Percentiles rank a stretch among this genome's conserved stretches.
Conservation (phyloP, 2,113 vertebrate species). For the Eonycteris spelaea region DNA sequence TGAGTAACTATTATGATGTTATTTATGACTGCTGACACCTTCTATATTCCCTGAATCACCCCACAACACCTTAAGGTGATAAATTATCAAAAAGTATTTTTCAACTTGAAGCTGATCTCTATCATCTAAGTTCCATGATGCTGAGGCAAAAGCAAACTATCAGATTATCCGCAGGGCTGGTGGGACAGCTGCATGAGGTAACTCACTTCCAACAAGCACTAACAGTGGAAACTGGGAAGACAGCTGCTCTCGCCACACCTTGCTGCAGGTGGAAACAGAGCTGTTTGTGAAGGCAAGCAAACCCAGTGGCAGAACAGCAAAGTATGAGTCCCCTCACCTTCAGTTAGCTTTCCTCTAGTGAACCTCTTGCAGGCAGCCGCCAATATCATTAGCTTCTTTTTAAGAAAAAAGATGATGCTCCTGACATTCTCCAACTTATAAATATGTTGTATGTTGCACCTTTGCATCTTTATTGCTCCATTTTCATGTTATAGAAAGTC, state of each 20-base stretch:
- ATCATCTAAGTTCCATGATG: not conserved
- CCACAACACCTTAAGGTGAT: not conserved
- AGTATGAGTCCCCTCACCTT: not conserved
- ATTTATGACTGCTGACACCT: not conserved
- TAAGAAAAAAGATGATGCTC: not conserved
- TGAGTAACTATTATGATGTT: not conserved
- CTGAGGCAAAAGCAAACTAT: not conserved
- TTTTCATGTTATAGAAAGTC: not conserved
- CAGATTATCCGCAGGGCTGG: not conserved
- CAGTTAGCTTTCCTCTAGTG: not conserved
- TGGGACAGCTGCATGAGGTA: not conserved
- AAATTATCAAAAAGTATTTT: not conserved
- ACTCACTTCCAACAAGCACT: not conserved
- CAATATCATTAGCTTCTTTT: not conserved
- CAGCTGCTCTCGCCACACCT: not conserved
- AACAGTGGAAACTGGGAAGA: fast-evolving
- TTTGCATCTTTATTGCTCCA: not conserved
- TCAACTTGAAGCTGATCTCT: not conserved
- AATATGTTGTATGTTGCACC: not conserved
- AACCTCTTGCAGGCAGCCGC: not conserved
- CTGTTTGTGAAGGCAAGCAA: not conserved
- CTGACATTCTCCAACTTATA: not conserved
- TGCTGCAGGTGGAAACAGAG: not conserved
- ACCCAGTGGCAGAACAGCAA: not conserved
- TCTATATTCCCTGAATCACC: not conserved